Percentiles rank a stretch among this genome's conserved stretches.
phyloP scores from a whole-genome alignment of 2,113 vertebrate species.

The Pomatostomus ruficeps region DNA sequence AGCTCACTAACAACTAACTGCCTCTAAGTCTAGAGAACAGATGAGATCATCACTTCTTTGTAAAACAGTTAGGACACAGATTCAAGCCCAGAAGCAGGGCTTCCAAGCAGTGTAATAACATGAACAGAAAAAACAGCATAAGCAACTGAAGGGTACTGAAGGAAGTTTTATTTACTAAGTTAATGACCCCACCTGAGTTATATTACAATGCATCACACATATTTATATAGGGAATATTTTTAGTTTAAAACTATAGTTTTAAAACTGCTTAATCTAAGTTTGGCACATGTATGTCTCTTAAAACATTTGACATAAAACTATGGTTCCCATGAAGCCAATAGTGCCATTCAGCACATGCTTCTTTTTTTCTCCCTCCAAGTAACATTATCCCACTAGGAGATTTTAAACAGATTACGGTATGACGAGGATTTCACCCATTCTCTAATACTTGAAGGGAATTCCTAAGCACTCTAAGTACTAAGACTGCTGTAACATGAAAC shows the following conservation, averaged over 20 bases:
- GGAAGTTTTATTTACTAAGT: neutral
- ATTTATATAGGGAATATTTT: neutral
- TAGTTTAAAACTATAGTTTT: neutral
- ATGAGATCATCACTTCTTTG: constrained; percentile 5
- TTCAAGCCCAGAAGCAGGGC: neutral
- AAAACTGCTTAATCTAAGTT: neutral
- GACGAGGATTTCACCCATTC: constrained; percentile 5
- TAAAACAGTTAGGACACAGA: neutral
- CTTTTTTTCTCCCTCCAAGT: neutral
- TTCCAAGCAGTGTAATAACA: neutral
- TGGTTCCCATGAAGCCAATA: neutral
- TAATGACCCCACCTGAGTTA: neutral
- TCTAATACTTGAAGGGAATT: constrained; percentile 13
- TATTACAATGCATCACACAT: neutral
- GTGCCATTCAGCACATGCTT: neutral
- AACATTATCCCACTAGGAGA: neutral
- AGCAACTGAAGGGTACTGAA: neutral
- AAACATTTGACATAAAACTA: neutral
- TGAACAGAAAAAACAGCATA: neutral
- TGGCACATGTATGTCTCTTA: neutral
- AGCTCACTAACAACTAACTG: neutral
- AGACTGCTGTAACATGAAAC: neutral
- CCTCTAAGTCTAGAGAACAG: neutral
- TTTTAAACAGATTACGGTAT: neutral
- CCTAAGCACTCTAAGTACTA: constrained; percentile 1